Evolutionary conservation across 1,140 invertebrate genomes (phyloP).

Genomic region (Zaprionus gabonicus): DNA sequence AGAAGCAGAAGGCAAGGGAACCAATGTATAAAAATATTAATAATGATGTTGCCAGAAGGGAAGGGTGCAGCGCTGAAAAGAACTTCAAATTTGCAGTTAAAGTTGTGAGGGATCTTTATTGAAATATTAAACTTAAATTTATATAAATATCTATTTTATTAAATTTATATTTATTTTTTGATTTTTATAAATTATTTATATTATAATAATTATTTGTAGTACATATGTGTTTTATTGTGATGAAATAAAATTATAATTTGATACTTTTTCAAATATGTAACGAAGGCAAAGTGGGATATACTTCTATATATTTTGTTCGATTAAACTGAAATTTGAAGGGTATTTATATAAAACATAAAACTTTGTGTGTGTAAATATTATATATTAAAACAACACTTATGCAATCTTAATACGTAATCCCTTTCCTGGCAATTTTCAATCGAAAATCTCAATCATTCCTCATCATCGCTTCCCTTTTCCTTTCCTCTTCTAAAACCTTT

Average conservation of each 20-base stretch:
- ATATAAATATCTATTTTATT: too few species aligned
- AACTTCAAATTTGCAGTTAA: too few species aligned
- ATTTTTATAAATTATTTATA: too few species aligned
- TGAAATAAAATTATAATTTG: too few species aligned
- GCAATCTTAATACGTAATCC: not conserved
- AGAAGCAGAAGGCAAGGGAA: not conserved
- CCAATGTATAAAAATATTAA: not conserved
- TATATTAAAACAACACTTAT: not conserved
- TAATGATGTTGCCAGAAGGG: not conserved
- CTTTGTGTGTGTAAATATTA: not conserved
- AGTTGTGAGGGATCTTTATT: too few species aligned
- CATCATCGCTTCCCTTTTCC: not conserved
- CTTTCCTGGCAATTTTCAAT: too few species aligned
- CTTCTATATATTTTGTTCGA: not conserved
- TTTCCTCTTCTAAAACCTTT: not conserved
- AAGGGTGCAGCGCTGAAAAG: too few species aligned
- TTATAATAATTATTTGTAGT: too few species aligned
- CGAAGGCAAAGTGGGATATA: not conserved
- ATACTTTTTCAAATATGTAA: too few species aligned
- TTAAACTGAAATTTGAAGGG: not conserved
- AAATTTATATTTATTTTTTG: too few species aligned
- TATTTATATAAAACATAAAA: not conserved
- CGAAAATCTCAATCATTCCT: not conserved
- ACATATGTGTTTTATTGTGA: too few species aligned
- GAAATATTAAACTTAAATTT: too few species aligned